A percentile compares a stretch with the other conserved stretches of the same genome.
These are phyloP conservation scores for Meiosimyza decipiens DNA, from an alignment of 2,888 invertebrate species.

Conservation along the genomic window DNA sequence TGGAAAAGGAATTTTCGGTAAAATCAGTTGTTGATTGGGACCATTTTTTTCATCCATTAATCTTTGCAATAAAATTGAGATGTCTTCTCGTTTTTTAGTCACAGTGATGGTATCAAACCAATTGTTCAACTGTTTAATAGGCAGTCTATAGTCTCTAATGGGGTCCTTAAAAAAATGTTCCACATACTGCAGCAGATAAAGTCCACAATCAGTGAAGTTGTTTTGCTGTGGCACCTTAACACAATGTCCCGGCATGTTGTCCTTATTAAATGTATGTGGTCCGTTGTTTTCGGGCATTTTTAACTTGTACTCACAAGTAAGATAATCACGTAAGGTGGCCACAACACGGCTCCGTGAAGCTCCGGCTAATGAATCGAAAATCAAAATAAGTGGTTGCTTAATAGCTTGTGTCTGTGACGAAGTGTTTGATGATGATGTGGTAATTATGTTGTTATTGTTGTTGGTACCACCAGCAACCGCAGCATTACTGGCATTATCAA, in stretches of 20 bases:
- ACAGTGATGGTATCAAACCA: conserved; percentile 92
- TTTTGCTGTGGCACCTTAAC: conserved; percentile 97
- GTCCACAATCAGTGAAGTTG: conserved; percentile 96
- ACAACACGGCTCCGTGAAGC: conserved; percentile 86
- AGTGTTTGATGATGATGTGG: conserved; percentile 45
- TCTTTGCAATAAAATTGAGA: conserved; percentile 80
- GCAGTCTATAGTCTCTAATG: conserved; percentile 82
- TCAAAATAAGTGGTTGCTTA: conserved; percentile 84
- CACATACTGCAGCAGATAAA: conserved; percentile 94
- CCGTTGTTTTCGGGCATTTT: conserved; percentile 70
- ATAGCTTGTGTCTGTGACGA: conserved; percentile 47
- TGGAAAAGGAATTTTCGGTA: conserved; percentile 81
- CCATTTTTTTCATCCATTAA: conserved; percentile 79
- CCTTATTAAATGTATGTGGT: conserved; percentile 75
- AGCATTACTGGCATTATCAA: conserved; percentile 49
- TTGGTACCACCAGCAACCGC: background rate
- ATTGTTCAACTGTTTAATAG: conserved; percentile 82
- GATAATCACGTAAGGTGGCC: conserved; percentile 89
- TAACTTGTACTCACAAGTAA: conserved; percentile 85
- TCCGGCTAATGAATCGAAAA: conserved; percentile 93
- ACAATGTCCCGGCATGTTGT: conserved; percentile 85
- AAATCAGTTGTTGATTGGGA: conserved; percentile 68
- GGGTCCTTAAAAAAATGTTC: conserved; percentile 94
- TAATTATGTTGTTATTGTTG: conserved; percentile 22
- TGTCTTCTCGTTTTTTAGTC: conserved; percentile 86